A percentile compares a stretch with the other conserved stretches of the same genome.
phyloP scores from a whole-genome alignment of 2,113 vertebrate species.

The Danionella cerebrum region DNA sequence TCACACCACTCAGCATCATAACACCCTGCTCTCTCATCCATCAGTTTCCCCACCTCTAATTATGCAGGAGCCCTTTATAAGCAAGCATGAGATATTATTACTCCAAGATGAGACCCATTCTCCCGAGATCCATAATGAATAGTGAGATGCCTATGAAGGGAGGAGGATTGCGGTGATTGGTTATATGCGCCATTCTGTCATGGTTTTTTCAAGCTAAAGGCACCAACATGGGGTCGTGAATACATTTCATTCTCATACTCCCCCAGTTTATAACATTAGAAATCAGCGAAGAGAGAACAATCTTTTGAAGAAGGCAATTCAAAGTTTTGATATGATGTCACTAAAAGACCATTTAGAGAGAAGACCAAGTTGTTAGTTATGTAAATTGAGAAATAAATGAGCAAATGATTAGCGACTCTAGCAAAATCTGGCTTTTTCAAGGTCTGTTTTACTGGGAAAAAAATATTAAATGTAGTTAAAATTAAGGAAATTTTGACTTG shows the following conservation, averaged over 20 bases:
- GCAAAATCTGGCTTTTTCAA: too few species aligned
- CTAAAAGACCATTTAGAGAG: too few species aligned
- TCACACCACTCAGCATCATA: conserved; percentile 11
- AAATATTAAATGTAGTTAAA: too few species aligned
- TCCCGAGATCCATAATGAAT: not conserved
- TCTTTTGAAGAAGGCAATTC: not conserved
- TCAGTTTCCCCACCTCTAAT: conserved; percentile 38
- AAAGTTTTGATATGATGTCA: not conserved
- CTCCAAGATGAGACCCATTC: conserved; percentile 28
- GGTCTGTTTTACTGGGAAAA: too few species aligned
- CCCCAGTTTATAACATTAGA: not conserved
- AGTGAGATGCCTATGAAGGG: conserved; percentile 10
- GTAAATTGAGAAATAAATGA: too few species aligned
- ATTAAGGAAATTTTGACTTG: too few species aligned
- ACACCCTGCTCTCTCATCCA: conserved; percentile 28
- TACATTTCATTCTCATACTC: not conserved
- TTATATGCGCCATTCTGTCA: not conserved
- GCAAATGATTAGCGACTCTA: too few species aligned
- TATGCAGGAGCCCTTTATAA: conserved; percentile 30
- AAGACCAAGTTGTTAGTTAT: too few species aligned
- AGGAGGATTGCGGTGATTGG: conserved; percentile 13
- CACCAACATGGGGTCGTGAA: not conserved
- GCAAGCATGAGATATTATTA: conserved; percentile 44
- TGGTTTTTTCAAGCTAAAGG: conserved; percentile 1
- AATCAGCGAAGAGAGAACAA: not conserved